Conservation (phyloP, 2,797 vertebrate genomes). For the Anabacerthia variegaticeps region DNA sequence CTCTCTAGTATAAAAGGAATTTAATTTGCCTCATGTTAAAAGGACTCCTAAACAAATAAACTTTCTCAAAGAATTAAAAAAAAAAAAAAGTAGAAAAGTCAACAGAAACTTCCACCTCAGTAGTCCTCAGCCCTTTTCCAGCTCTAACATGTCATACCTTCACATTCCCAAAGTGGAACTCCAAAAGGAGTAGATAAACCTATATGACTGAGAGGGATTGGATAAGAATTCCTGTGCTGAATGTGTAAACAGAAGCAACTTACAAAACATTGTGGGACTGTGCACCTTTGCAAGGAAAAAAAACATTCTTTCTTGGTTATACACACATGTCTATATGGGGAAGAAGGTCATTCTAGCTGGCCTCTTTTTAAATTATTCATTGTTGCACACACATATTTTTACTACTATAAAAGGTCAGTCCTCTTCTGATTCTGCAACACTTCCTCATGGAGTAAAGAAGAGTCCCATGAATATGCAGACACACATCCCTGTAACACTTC, state of each 20-base stretch:
- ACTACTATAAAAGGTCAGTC: slow-evolving; percentile 71
- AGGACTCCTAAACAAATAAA: not conserved
- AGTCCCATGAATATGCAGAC: slow-evolving; percentile 77
- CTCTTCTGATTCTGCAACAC: slow-evolving; percentile 44
- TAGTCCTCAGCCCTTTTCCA: not conserved
- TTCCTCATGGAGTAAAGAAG: slow-evolving; percentile 59
- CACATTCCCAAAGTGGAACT: not conserved
- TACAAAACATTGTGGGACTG: slow-evolving; percentile 13
- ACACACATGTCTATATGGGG: not conserved
- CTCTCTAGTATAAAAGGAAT: not conserved
- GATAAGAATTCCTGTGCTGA: slow-evolving; percentile 19
- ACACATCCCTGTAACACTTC: slow-evolving; percentile 65
- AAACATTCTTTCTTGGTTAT: slow-evolving; percentile 31
- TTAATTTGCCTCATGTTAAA: not conserved
- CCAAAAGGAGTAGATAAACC: not conserved
- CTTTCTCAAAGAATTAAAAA: not conserved
- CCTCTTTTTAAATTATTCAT: slow-evolving; percentile 73
- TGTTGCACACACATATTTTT: slow-evolving; percentile 50
- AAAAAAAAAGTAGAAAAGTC: not conserved
- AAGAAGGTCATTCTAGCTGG: slow-evolving; percentile 36
- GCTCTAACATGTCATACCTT: not conserved
- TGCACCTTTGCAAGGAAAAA: slow-evolving; percentile 13
- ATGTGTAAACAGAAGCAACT: slow-evolving; percentile 23
- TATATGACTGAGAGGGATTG: not conserved
- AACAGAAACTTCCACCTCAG: not conserved